Conservation (phyloP, 30 jellyfish, hydroid and myxozoan genomes). For the Turritopsis dohrnii region DNA sequence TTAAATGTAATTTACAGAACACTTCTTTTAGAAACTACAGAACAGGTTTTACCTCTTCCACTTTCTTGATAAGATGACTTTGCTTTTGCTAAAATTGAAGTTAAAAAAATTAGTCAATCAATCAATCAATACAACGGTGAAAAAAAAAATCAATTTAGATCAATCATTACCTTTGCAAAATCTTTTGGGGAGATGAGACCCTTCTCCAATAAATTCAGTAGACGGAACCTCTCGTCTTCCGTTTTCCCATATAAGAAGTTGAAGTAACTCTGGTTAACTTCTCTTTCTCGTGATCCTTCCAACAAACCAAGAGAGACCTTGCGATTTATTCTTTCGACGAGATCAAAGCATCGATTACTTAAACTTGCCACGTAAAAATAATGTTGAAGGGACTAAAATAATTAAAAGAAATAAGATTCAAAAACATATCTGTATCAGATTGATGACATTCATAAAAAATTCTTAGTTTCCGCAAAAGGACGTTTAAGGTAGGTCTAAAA, state of each 20-base stretch:
- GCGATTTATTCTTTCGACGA: conserved; percentile 7
- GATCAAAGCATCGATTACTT: conserved; percentile 26
- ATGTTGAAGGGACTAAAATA: conserved; percentile 32
- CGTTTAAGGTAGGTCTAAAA: too few species aligned
- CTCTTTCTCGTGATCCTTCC: conserved; percentile 35
- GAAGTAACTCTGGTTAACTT: conserved; percentile 39
- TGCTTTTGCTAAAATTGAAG: background rate
- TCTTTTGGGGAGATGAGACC: conserved; percentile 23
- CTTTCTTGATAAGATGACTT: background rate
- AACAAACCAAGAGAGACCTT: conserved; percentile 25
- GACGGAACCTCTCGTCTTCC: conserved; percentile 26
- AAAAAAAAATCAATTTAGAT: background rate
- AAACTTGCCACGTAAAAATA: conserved; percentile 34
- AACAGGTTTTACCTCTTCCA: background rate
- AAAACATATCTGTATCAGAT: too few species aligned
- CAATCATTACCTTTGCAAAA: conserved; percentile 21
- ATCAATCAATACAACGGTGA: background rate
- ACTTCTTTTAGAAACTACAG: background rate
- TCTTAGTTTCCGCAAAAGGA: too few species aligned
- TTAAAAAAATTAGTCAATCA: background rate
- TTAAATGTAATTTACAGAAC: too few species aligned
- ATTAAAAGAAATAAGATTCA: background rate
- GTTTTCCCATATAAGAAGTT: conserved; percentile 35
- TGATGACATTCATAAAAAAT: too few species aligned
- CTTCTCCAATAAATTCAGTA: conserved; percentile 18